Evolutionary conservation across 2,113 vertebrate genomes (phyloP).

Genomic region (Aphelocoma coerulescens): DNA sequence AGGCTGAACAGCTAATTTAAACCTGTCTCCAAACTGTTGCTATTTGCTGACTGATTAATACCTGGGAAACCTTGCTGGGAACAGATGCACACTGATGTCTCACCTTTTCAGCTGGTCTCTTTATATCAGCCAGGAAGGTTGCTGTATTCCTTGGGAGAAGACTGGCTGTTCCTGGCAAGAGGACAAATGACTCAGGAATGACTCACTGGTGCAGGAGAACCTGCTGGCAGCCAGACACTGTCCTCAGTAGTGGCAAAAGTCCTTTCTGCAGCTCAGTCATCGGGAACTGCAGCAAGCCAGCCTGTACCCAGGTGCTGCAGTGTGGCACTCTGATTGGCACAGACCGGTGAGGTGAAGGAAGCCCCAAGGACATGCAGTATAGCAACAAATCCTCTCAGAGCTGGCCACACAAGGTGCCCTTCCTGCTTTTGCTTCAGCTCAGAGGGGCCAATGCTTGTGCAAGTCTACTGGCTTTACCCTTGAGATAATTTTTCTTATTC

Average conservation of each 20-base stretch:
- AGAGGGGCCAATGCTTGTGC: neutral
- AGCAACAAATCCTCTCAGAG: neutral
- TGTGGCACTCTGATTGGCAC: neutral
- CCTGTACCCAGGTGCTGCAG: fast-evolving
- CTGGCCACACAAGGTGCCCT: neutral
- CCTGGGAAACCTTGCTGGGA: neutral
- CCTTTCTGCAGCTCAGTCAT: neutral
- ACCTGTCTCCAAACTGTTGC: neutral
- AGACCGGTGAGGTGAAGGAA: neutral
- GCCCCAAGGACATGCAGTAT: too few species aligned
- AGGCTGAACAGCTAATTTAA: neutral
- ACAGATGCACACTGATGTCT: neutral
- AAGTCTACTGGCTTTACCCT: neutral
- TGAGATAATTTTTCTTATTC: neutral
- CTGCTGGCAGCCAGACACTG: neutral
- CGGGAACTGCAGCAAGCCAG: neutral
- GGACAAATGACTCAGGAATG: slow-evolving; percentile 38
- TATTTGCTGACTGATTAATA: neutral
- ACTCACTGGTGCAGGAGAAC: slow-evolving; percentile 46
- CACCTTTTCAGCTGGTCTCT: slow-evolving; percentile 42
- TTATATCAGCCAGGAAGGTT: slow-evolving; percentile 15
- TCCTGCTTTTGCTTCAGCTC: neutral
- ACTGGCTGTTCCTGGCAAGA: slow-evolving; percentile 63
- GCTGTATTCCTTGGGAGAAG: slow-evolving; percentile 10
- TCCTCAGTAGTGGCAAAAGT: neutral